These are phyloP conservation scores for Pheosia tremula DNA, from an alignment of 2,888 invertebrate species.

Conservation along the genomic window DNA sequence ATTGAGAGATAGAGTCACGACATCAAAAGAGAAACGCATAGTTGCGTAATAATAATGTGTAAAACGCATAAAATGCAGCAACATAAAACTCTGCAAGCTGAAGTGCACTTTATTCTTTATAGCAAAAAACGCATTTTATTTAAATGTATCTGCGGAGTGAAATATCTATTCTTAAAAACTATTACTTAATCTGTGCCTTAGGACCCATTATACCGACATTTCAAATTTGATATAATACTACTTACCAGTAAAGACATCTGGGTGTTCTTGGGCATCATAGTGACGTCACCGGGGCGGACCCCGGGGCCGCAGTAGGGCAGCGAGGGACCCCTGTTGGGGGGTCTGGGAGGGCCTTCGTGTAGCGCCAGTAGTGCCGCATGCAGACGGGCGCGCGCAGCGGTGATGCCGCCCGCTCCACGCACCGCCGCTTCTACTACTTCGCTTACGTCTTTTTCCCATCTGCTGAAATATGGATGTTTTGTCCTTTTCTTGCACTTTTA, in stretches of 20 bases:
- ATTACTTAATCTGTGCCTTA: too few relatives aligned
- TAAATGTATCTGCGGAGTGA: too few relatives aligned
- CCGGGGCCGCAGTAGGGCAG: conserved; percentile 86
- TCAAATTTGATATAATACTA: conserved; percentile 10
- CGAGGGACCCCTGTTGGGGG: conserved; percentile 80
- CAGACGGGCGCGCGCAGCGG: conserved; percentile 70
- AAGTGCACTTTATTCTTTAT: too few relatives aligned
- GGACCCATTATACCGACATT: too few relatives aligned
- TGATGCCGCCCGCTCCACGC: conserved; percentile 75
- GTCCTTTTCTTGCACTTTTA: too few relatives aligned
- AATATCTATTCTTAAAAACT: too few relatives aligned
- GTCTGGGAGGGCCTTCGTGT: conserved; percentile 56
- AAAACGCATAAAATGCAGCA: too few relatives aligned
- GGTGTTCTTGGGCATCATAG: conserved; percentile 78
- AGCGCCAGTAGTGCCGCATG: conserved; percentile 74
- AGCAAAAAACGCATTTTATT: too few relatives aligned
- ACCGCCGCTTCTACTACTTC: conserved; percentile 85
- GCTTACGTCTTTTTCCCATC: conserved; percentile 82
- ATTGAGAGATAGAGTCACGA: too few relatives aligned
- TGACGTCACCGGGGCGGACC: conserved; percentile 78
- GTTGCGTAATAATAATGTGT: too few relatives aligned
- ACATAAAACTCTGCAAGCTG: too few relatives aligned
- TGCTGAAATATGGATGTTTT: conserved; percentile 20
- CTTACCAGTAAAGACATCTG: conserved; percentile 81
- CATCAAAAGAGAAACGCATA: too few relatives aligned